Base-by-base conservation (phyloP, 1,140 invertebrate species). In the Sycophila sp. region DNA sequence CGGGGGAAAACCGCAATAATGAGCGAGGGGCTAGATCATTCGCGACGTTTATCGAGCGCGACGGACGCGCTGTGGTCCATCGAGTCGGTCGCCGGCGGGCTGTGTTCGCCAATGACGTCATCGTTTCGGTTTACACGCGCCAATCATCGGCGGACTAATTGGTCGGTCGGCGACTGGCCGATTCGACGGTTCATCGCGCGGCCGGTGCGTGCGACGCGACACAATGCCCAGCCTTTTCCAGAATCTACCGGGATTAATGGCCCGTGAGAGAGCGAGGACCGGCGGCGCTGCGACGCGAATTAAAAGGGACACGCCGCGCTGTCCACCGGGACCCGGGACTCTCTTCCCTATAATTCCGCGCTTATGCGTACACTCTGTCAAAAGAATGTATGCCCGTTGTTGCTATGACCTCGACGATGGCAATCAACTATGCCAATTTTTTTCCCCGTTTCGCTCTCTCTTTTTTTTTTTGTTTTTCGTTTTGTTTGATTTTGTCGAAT, bases 141-240 rank as follows among this genome's bases (percentile, higher is more conserved):
- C 82, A 85, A 85, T 83, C 81, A 81, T 85, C 80, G 79, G 74
- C 74, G 75, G 72, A 77, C 80, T 83, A 83, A 84, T 83, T 83
- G 80, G 78, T 82, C 77, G 75, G 75, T 77, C 19, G 32, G 15
- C 26, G 26, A 34, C 24, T 2, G 28, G 42, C 7, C 42, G 45
- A 8, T 28, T 45, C 17, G 19, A 45, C 40, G 40, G 6, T n/a
- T 7, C 15, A 40, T 40, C 5, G 7, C 45, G 2, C n/a, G n/a
- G n/a, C n/a, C n/a, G 19, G 2, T 19, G n/a, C 19, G 45, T 13
- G 47, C 47, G 22, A n/a, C n/a, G 24, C 22, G 22, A 10, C n/a
- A 51, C 47, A 19, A n/a, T 51, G 47, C 10, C 8, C 6, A 7
- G 11, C 60, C n/a, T 63, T 51, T 36, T 34, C 42, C 17, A 3